Conservation (phyloP, 1,140 invertebrate genomes). For the Drosophila ficusphila region DNA sequence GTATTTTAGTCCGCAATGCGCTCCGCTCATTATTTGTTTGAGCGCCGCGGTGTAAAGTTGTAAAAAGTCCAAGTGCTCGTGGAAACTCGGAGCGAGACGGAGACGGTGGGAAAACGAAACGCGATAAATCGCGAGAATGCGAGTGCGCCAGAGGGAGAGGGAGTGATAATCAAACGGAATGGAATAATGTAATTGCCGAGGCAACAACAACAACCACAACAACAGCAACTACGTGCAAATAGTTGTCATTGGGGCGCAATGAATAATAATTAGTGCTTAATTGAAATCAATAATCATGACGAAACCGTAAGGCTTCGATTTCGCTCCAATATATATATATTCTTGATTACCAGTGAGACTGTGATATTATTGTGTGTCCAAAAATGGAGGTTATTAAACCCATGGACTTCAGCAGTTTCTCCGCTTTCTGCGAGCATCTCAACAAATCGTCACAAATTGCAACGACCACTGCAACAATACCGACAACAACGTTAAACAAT, state of each 20-base stretch:
- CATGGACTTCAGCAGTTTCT: slow-evolving; percentile 83
- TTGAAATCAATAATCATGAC: slow-evolving; percentile 78
- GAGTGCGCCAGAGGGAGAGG: slow-evolving; percentile 43
- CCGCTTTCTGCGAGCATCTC: slow-evolving; percentile 81
- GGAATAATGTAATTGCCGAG: slow-evolving; percentile 78
- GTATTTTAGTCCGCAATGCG: slow-evolving; percentile 81
- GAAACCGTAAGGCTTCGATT: slow-evolving; percentile 65
- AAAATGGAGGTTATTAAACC: slow-evolving; percentile 84
- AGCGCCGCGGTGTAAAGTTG: slow-evolving; percentile 84
- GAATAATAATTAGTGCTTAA: slow-evolving; percentile 82
- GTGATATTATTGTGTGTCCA: slow-evolving; percentile 37
- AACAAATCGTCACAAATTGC: slow-evolving; percentile 75
- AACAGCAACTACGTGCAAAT: slow-evolving; percentile 64
- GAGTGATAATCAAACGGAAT: slow-evolving; percentile 80
- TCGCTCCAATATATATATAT: slow-evolving; percentile 31
- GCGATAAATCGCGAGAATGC: slow-evolving; percentile 47
- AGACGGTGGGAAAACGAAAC: slow-evolving; percentile 29
- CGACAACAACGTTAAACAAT: slow-evolving; percentile 60
- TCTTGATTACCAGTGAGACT: slow-evolving; percentile 13
- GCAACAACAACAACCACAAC: slow-evolving; percentile 46
- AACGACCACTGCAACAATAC: slow-evolving; percentile 34
- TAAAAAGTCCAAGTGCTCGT: slow-evolving; percentile 80
- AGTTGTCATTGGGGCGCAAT: slow-evolving; percentile 46
- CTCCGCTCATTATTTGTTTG: slow-evolving; percentile 84
- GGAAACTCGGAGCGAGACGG: slow-evolving; percentile 18